Conservation (phyloP, 2,797 vertebrate genomes). For the Notolepis coatsorum region DNA sequence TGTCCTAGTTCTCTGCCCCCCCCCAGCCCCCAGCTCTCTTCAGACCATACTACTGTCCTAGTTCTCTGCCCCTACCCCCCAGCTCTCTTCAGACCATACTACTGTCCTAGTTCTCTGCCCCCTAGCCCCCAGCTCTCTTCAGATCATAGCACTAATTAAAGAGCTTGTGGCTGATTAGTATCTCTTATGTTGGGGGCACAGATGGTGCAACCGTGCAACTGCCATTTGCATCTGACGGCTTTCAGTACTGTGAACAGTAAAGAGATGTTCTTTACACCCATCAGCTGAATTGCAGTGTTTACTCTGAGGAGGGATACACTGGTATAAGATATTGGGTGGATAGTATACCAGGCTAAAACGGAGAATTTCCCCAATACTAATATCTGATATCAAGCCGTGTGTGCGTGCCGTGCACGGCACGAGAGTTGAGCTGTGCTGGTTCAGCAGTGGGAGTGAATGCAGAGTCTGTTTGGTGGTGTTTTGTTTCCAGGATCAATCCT, state of each 20-base stretch:
- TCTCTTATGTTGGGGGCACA: conserved; percentile 29
- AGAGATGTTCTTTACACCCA: not conserved
- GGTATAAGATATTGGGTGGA: no score
- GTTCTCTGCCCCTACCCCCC: conserved; percentile 52
- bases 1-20: no score
- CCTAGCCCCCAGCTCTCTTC: conserved; percentile 24
- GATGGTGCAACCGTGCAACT: conserved; percentile 44
- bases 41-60: conserved; percentile 31
- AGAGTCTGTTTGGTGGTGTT: conserved; percentile 58
- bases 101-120: conserved; percentile 37
- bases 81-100: conserved; percentile 42
- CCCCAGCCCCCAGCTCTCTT: conserved; percentile 35
- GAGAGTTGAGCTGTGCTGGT: conserved; percentile 21
- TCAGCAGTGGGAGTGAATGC: conserved; percentile 38
- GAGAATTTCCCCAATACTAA: no score
- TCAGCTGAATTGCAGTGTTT: no score
- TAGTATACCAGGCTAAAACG: no score
- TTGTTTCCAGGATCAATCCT: conserved; percentile 51
- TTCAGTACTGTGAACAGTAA: conserved; percentile 27
- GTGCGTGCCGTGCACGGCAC: not conserved
- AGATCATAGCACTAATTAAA: conserved; percentile 56
- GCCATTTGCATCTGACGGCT: conserved; percentile 45
- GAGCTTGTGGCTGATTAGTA: conserved; percentile 45
- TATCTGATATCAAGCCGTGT: no score
- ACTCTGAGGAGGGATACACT: no score